phyloP scores from a whole-genome alignment of 2,113 vertebrate species.

The Tachuris rubrigastra region DNA sequence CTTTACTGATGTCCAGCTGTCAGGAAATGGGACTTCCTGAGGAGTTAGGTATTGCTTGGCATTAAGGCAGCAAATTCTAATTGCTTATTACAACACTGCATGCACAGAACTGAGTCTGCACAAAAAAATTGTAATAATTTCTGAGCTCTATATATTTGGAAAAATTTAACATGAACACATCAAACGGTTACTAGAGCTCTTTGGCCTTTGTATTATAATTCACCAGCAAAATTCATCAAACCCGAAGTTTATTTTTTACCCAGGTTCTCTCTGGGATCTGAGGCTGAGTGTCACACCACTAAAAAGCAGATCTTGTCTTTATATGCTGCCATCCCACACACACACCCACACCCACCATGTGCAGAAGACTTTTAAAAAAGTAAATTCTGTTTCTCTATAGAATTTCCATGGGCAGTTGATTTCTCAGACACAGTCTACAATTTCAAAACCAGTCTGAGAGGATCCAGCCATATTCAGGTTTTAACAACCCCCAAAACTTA shows the following conservation, averaged over 20 bases:
- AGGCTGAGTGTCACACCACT: not conserved
- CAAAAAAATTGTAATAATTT: not conserved
- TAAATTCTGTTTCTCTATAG: not conserved
- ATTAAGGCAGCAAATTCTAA: not conserved
- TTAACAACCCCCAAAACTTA: not conserved
- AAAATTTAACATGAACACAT: not conserved
- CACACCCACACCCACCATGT: fast-evolving
- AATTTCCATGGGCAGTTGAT: not conserved
- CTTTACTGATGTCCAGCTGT: not conserved
- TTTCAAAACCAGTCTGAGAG: not conserved
- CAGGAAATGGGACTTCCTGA: not conserved
- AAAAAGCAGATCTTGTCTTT: not conserved
- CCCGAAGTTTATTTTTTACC: not conserved
- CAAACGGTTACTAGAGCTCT: not conserved
- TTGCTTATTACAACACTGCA: not conserved
- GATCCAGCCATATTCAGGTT: not conserved
- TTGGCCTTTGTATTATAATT: not conserved
- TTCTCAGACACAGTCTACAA: not conserved
- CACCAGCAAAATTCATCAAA: not conserved
- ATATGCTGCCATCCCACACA: not conserved
- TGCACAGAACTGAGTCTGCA: not conserved
- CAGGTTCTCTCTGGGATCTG: not conserved
- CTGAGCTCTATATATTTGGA: not conserved
- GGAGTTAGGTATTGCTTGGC: not conserved
- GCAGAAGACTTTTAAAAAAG: not conserved